These are phyloP conservation scores for Dasyprocta punctata DNA, from an alignment of 2,113 vertebrate species.

Conservation along the genomic window DNA sequence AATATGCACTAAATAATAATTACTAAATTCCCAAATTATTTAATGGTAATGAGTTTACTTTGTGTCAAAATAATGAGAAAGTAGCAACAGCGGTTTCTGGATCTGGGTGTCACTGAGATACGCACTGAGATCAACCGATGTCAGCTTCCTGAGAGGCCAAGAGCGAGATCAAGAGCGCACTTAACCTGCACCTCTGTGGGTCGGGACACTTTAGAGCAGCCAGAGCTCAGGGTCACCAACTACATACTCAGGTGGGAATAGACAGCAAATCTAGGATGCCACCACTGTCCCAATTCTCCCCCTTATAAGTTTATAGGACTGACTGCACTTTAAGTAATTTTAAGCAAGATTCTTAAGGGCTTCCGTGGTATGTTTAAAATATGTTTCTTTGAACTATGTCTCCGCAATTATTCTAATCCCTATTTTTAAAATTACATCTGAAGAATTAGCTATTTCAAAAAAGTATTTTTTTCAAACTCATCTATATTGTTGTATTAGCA, in stretches of 20 bases:
- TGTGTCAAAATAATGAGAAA: not conserved
- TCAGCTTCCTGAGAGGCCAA: not conserved
- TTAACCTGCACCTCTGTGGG: not conserved
- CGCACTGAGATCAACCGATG: not conserved
- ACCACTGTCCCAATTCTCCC: not conserved
- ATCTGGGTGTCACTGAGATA: not conserved
- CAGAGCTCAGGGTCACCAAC: not conserved
- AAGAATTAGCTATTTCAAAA: conserved; percentile 24
- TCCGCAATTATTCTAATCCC: not conserved
- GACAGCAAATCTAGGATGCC: not conserved
- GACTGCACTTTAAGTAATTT: not conserved
- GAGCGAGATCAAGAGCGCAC: not conserved
- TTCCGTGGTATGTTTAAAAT: not conserved
- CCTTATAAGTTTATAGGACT: not conserved
- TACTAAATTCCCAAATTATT: not conserved
- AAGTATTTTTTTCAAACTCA: not conserved
- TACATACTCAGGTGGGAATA: not conserved
- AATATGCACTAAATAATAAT: conserved; percentile 38
- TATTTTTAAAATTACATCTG: conserved; percentile 1
- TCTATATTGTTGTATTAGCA: not conserved
- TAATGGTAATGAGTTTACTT: conserved; percentile 9
- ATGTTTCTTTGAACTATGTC: not conserved
- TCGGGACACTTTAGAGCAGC: not conserved
- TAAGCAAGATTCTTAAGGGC: not conserved
- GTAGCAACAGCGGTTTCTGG: not conserved